Conservation (phyloP, 2,888 invertebrate genomes). For the Poecilus cupreus region DNA sequence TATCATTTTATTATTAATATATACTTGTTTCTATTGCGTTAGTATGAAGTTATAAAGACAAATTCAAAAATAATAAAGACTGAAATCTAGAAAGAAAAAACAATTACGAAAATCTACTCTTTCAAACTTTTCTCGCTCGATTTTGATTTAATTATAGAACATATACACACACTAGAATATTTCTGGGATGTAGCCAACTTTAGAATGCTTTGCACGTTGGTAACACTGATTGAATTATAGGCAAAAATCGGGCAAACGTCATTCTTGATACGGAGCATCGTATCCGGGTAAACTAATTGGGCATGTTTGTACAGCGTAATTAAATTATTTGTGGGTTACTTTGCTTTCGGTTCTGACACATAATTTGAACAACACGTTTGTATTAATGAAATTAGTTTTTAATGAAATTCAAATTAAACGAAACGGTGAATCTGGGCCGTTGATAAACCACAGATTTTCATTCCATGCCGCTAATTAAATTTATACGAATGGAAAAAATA, state of each 20-base stretch:
- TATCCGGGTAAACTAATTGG: conserved; percentile 15
- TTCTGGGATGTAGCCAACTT: conserved; percentile 21
- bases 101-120: conserved; percentile 1
- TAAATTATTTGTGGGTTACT: conserved; percentile 41
- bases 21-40: not conserved
- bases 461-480: conserved; percentile 35
- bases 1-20: no score
- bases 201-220: not conserved
- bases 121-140: conserved; percentile 1
- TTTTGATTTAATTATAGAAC: conserved; percentile 14
- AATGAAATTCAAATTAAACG: conserved; percentile 47
- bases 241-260: conserved; percentile 16
- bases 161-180: not conserved
- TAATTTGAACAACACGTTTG: conserved; percentile 42
- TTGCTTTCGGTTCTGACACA: conserved; percentile 33
- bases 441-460: conserved; percentile 41
- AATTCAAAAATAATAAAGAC: not conserved
- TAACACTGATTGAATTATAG: conserved; percentile 24
- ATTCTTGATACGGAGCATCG: not conserved
- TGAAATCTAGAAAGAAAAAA: not conserved
- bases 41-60: not conserved
- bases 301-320: conserved; percentile 25
- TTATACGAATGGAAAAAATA: conserved; percentile 13
- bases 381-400: conserved; percentile 46
- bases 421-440: conserved; percentile 16